Evolutionary conservation across 2,797 vertebrate species (phyloP).

Genomic region (Macropus fuliginosus): DNA sequence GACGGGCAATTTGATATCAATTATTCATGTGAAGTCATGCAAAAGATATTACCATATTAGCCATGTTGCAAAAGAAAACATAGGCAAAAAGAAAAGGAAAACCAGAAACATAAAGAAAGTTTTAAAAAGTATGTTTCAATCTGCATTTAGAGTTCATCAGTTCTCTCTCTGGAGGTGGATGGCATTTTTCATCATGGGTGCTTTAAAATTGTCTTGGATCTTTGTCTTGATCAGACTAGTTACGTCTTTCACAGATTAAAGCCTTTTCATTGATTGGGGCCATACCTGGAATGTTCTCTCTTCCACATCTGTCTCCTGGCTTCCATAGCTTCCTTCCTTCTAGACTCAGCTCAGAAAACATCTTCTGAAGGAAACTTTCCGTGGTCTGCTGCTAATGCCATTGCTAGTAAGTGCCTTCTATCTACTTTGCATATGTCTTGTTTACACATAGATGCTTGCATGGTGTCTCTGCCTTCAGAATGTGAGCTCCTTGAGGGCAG

Average conservation of each 20-base stretch:
- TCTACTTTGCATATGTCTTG: not conserved
- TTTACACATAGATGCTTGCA: not conserved
- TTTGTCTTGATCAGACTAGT: not conserved
- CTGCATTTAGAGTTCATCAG: not conserved
- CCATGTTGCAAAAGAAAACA: not conserved
- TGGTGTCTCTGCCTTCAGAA: not conserved
- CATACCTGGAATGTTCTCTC: not conserved
- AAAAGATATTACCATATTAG: not conserved
- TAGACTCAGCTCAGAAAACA: not conserved
- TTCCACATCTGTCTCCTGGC: not conserved
- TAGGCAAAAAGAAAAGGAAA: not conserved
- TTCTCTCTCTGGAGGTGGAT: not conserved
- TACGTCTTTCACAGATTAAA: not conserved
- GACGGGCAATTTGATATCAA: not conserved
- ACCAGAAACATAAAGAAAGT: not conserved
- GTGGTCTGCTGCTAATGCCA: not conserved
- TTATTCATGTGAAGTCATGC: not conserved
- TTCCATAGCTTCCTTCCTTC: not conserved
- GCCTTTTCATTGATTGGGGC: not conserved
- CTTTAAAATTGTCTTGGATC: not conserved
- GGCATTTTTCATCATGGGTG: not conserved
- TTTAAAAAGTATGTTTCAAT: not conserved
- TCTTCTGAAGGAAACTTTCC: not conserved
- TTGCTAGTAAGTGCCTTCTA: not conserved
- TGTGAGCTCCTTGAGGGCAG: not conserved